These are phyloP conservation scores for Atractosteus spatula DNA, from an alignment of 2,113 vertebrate genomes.

Conservation along the genomic window DNA sequence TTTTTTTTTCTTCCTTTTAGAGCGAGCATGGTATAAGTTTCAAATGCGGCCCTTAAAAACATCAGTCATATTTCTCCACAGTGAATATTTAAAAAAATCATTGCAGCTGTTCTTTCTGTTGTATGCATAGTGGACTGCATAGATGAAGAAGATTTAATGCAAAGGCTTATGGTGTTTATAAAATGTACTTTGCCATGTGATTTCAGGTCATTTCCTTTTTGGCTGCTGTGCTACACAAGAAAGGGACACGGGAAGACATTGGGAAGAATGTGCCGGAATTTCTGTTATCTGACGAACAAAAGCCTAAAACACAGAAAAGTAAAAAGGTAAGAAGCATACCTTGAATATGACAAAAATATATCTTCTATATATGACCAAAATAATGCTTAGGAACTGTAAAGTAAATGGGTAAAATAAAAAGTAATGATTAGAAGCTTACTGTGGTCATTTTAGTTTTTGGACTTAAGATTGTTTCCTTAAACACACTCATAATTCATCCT, in stretches of 20 bases:
- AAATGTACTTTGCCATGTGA: not conserved
- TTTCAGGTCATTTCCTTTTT: slow-evolving; percentile 92
- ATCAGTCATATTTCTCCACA: too few species aligned
- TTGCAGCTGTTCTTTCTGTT: not conserved
- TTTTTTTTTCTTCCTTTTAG: not conserved
- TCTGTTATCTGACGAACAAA: slow-evolving; percentile 73
- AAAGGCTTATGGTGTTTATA: not conserved
- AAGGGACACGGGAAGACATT: slow-evolving; percentile 86
- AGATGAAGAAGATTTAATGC: not conserved
- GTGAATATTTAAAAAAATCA: too few species aligned
- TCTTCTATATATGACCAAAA: too few species aligned
- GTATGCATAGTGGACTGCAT: not conserved
- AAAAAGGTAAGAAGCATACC: slow-evolving; percentile 68
- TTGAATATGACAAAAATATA: too few species aligned
- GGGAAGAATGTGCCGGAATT: slow-evolving; percentile 91
- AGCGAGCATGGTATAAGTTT: too few species aligned
- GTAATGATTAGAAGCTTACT: too few species aligned
- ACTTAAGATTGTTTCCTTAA: too few species aligned
- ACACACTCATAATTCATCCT: too few species aligned
- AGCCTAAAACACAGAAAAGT: slow-evolving; percentile 39
- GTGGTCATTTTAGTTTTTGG: too few species aligned
- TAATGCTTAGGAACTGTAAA: too few species aligned
- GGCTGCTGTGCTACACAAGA: slow-evolving; percentile 87
- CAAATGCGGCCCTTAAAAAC: too few species aligned
- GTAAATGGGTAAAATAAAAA: too few species aligned